Evolutionary conservation across 2,888 invertebrate species (phyloP).

Genomic region (Melanchra persicariae): DNA sequence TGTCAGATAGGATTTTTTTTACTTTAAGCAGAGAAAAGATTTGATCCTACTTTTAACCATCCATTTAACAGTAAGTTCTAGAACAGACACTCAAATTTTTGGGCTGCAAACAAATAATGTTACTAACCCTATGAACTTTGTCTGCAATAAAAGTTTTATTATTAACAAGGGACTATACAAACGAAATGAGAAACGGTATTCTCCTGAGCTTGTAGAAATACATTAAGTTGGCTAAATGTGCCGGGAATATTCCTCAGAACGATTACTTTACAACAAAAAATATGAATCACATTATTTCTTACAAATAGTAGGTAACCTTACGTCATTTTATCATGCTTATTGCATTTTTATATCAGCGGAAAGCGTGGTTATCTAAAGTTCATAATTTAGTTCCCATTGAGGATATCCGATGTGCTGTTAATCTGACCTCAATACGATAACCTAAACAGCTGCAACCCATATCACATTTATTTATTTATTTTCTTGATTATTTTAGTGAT

Average conservation of each 20-base stretch:
- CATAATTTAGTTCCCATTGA: slow-evolving; percentile 24
- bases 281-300: slow-evolving; percentile 9
- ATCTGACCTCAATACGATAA: slow-evolving; percentile 48
- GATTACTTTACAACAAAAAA: background rate
- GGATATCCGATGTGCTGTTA: slow-evolving; percentile 56
- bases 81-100: too few species aligned
- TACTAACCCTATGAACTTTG: too few species aligned
- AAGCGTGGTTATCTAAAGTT: slow-evolving; percentile 41
- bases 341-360: slow-evolving; percentile 33
- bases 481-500: too few species aligned
- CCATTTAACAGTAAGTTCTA: background rate
- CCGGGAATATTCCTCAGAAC: background rate
- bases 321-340: background rate
- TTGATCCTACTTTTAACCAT: background rate
- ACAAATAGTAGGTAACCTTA: background rate
- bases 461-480: slow-evolving; percentile 2
- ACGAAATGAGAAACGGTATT: background rate
- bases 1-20: too few species aligned
- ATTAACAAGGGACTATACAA: background rate
- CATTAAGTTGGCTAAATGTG: too few species aligned
- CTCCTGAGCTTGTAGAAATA: background rate
- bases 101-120: background rate
- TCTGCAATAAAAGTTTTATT: too few species aligned
- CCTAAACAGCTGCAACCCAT: slow-evolving; percentile 31
- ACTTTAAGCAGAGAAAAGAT: too few species aligned